Evolutionary conservation across 2,113 vertebrate species (phyloP).

Genomic region (Pipa parva): DNA sequence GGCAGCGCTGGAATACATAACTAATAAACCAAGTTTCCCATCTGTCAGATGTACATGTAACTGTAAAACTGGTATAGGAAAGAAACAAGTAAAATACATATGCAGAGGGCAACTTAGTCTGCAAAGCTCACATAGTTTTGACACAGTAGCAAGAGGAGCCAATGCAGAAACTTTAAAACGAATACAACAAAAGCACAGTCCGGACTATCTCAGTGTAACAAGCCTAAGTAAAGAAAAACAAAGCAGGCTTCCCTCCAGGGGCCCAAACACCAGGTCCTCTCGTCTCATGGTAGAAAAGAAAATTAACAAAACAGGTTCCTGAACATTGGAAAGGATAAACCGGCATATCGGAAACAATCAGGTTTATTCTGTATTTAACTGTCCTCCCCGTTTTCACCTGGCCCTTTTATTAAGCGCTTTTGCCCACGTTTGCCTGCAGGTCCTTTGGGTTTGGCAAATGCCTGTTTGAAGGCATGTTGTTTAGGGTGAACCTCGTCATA

Average conservation of each 20-base stretch:
- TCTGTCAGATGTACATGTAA: background rate
- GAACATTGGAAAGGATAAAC: background rate
- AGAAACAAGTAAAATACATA: background rate
- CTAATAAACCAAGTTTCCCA: too few species aligned
- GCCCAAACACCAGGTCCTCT: background rate
- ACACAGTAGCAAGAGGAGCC: background rate
- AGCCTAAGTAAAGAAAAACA: conserved; percentile 39
- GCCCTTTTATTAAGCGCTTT: conserved; percentile 88
- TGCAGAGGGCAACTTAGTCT: background rate
- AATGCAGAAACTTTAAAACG: background rate
- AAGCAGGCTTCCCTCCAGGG: conserved; percentile 20
- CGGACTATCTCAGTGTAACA: background rate
- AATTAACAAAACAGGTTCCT: background rate
- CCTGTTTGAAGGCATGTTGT: conserved; percentile 90
- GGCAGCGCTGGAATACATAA: too few species aligned
- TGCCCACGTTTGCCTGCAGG: conserved; percentile 90
- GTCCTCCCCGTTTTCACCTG: conserved; percentile 85
- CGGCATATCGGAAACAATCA: conserved; percentile 14
- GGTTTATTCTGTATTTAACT: conserved; percentile 61
- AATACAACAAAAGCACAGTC: background rate
- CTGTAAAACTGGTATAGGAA: background rate
- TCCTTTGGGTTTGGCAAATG: conserved; percentile 91
- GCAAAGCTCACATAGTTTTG: background rate
- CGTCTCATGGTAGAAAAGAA: conserved; percentile 1
- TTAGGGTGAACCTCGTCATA: conserved; percentile 96